Base-by-base conservation (phyloP, 2,797 vertebrate genomes). In the Gymnocypris eckloni region DNA sequence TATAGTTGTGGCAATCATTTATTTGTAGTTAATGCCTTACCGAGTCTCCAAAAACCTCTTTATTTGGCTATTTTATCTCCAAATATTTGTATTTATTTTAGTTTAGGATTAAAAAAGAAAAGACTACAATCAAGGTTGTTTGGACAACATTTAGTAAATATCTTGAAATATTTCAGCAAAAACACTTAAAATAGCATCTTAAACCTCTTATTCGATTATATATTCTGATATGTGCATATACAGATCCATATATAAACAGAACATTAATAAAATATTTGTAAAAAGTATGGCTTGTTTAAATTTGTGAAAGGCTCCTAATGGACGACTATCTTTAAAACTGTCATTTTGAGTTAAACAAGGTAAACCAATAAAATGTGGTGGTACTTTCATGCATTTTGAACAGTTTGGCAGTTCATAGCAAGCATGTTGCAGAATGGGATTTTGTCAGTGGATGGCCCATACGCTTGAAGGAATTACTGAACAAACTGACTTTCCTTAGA, bases 191-290 rank as follows among this genome's bases (percentile, higher is more conserved):
- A 83, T 64, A 64, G 61, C 50, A 83, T 80, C 8, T 43, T 61
- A 20, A 72, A 64, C 9, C 16, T 70, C 41, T 64, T 43, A 77
- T 13, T 64, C 50, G 16, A 61, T 37, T 75, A 54, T 71, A 83
- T 80, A 67, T 73, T 61, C 11, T 61, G 18, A 82, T 16, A 41
- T 33, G 15, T 25, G 59, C 18, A 37, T 77, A 72, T 78, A 78
- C 64, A 82, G 16, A 81, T 76, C 39, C 67, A 33, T 43, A 81
- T 71, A n/a, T 71, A 82, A 86, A 86, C 64, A 83, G 69, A 77
- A n/a, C 22, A 28, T 69, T 50, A 45, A 48, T 73, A 1, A 83
- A 48, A 82, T 64, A 22, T 75, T 70, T 7, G 3, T 33, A 75
- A 59, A 45, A 54, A 66, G 7, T 9, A 82, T 61, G 79, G 79